phyloP scores from a whole-genome alignment of 1,140 invertebrate species.

The Trichonephila clavipes region DNA sequence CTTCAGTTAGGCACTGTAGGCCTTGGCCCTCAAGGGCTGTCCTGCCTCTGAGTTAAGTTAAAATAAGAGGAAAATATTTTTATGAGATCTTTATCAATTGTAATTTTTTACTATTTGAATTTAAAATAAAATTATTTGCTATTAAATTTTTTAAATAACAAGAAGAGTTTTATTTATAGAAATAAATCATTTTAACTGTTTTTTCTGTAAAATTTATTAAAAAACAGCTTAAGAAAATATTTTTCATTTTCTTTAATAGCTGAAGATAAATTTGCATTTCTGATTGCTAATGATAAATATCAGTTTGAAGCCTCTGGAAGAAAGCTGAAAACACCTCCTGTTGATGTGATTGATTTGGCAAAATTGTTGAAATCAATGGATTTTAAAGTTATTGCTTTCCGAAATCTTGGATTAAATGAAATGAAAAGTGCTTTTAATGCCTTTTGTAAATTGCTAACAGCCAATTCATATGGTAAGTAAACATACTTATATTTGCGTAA shows the following conservation, averaged over 20 bases:
- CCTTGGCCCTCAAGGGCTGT: no score
- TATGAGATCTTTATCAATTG: no score
- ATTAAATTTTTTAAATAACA: no score
- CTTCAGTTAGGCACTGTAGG: no score
- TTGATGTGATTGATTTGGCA: slow-evolving; percentile 48
- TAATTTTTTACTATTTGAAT: no score
- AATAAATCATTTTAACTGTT: no score
- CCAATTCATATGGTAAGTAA: slow-evolving; percentile 10
- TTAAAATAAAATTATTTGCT: no score
- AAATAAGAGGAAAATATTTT: no score
- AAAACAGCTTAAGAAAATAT: no score
- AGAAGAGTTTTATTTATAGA: no score
- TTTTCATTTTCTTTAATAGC: slow-evolving; percentile 46
- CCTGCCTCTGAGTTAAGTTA: no score
- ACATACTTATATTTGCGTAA: neutral
- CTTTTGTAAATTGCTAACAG: neutral
- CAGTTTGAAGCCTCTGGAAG: neutral
- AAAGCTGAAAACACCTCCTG: slow-evolving; percentile 26
- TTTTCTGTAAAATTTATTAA: no score
- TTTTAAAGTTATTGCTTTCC: slow-evolving; percentile 61
- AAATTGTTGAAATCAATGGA: slow-evolving; percentile 20
- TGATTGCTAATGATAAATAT: slow-evolving; percentile 66
- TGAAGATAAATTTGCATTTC: slow-evolving; percentile 60
- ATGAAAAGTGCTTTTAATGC: slow-evolving; percentile 48
- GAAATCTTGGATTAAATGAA: slow-evolving; percentile 50